Evolutionary conservation across 2,888 invertebrate species (phyloP).

Genomic region (Xestia c-nigrum): DNA sequence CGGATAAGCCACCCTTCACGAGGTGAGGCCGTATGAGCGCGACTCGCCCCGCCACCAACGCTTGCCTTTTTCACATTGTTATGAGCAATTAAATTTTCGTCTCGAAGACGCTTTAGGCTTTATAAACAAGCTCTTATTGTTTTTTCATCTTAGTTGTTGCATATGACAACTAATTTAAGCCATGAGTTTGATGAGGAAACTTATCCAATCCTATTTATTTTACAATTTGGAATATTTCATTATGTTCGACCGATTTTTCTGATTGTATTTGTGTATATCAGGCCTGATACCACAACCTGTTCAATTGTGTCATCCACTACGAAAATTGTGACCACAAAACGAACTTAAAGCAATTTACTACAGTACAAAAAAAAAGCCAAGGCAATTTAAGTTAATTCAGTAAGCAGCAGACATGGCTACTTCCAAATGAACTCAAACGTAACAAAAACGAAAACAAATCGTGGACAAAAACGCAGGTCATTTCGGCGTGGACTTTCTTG

Average conservation of each 20-base stretch:
- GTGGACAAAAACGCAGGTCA: slow-evolving; percentile 90
- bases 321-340: slow-evolving; percentile 79
- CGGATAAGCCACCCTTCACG: slow-evolving; percentile 88
- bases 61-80: slow-evolving; percentile 71
- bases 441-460: slow-evolving; percentile 90
- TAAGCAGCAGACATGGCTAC: slow-evolving; percentile 89
- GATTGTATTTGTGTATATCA: slow-evolving; percentile 1
- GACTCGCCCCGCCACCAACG: slow-evolving; percentile 68
- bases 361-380: slow-evolving; percentile 80
- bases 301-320: slow-evolving; percentile 67
- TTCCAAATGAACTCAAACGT: slow-evolving; percentile 90
- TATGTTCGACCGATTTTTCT: background rate
- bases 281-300: slow-evolving; percentile 63
- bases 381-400: slow-evolving; percentile 90
- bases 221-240: background rate
- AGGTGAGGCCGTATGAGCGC: slow-evolving; percentile 76
- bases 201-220: background rate
- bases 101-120: slow-evolving; percentile 30
- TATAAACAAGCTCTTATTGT: background rate
- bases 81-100: slow-evolving; percentile 43
- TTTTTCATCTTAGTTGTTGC: background rate
- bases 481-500: slow-evolving; percentile 88
- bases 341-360: slow-evolving; percentile 79
- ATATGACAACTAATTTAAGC: too few species aligned
- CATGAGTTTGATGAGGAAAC: background rate